Conservation (phyloP, 37 sponge, comb jelly and placozoan species). For the Ephydatia muelleri region DNA sequence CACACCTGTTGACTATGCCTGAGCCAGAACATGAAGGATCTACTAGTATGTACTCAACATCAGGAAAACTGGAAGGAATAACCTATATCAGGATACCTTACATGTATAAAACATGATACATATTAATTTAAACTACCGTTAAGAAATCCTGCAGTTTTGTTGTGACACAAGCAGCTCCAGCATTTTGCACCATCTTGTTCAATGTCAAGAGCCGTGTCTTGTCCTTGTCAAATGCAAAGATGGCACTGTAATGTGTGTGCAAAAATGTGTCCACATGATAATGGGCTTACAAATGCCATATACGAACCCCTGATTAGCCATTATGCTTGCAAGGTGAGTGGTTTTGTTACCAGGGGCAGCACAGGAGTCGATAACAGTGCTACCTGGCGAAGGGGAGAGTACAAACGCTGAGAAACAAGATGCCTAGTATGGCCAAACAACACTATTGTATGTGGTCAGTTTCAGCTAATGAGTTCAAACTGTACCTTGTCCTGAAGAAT, state of each 20-base stretch:
- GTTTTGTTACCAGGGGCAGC: slow-evolving; percentile 99
- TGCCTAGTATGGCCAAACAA: slow-evolving; percentile 40
- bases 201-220: slow-evolving; percentile 41
- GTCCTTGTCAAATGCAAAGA: slow-evolving; percentile 89
- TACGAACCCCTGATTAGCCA: slow-evolving; percentile 72
- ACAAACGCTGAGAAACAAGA: slow-evolving; percentile 89
- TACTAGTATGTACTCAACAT: slow-evolving; percentile 87
- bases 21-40: slow-evolving; percentile 99
- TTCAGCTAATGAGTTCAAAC: background rate
- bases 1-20: slow-evolving; percentile 72
- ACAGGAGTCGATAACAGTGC: slow-evolving; percentile 94
- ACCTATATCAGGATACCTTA: slow-evolving; percentile 12
- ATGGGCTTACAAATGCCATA: background rate
- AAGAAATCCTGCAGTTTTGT: slow-evolving; percentile 63
- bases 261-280: slow-evolving; percentile 6
- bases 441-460: background rate
- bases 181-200: slow-evolving; percentile 39
- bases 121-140: slow-evolving; percentile 31
- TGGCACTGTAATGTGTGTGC: slow-evolving; percentile 15
- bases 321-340: slow-evolving; percentile 81
- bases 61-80: slow-evolving; percentile 33
- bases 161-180: slow-evolving; percentile 67
- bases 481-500: slow-evolving; percentile 89
- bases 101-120: background rate
- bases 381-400: slow-evolving; percentile 66